Evolutionary conservation across 2,797 vertebrate species (phyloP).

Genomic region (Propithecus perrieri): DNA sequence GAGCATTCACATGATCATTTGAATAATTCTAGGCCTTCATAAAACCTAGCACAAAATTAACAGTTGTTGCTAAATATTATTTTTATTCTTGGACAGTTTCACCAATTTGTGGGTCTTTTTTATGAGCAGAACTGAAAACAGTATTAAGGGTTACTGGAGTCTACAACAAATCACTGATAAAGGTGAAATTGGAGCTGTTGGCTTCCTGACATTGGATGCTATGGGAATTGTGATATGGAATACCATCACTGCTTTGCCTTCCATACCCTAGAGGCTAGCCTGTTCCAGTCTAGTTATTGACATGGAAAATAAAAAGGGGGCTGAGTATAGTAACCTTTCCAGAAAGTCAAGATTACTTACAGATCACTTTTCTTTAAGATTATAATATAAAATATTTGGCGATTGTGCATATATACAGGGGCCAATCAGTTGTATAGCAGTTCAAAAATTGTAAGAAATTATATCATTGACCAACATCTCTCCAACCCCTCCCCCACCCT

Average conservation of each 20-base stretch:
- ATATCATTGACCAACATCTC: not conserved
- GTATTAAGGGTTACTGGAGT: slow-evolving; percentile 14
- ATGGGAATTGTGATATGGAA: slow-evolving; percentile 17
- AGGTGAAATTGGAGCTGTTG: slow-evolving; percentile 1
- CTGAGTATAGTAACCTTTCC: not conserved
- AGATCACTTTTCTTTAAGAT: not conserved
- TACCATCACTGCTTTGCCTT: not conserved
- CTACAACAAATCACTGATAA: slow-evolving; percentile 45
- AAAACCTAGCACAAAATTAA: slow-evolving; percentile 36
- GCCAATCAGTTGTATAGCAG: not conserved
- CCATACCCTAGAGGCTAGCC: not conserved
- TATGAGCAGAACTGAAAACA: slow-evolving; percentile 42
- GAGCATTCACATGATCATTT: not conserved
- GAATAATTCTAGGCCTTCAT: not conserved
- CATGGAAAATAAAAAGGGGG: not conserved
- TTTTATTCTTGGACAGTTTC: slow-evolving; percentile 46
- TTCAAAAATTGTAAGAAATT: slow-evolving; percentile 27
- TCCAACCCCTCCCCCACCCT: not conserved
- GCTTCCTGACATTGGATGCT: slow-evolving; percentile 26
- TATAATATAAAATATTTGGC: slow-evolving; percentile 19
- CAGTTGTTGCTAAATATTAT: not conserved
- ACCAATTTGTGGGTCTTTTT: not conserved
- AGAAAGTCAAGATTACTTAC: slow-evolving; percentile 16
- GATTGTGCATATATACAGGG: not conserved
- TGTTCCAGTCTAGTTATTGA: slow-evolving; percentile 7